Percentiles rank a stretch among this genome's conserved stretches.
phyloP scores from a whole-genome alignment of 2,888 invertebrate genomes.

The Trachelus troglodyta region DNA sequence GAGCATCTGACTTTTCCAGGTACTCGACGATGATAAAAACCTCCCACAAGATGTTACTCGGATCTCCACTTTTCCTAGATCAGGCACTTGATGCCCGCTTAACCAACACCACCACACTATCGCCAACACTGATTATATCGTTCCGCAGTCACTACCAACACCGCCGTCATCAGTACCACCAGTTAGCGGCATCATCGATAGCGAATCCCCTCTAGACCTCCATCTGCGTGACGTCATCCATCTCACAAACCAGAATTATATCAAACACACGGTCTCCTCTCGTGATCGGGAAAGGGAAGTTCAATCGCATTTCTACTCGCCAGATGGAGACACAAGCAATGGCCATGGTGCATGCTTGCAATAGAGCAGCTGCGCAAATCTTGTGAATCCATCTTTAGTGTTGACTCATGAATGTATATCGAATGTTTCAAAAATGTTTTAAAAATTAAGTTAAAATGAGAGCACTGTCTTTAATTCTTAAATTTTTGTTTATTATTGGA shows the following conservation, averaged over 20 bases:
- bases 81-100: background rate
- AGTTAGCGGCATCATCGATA: background rate
- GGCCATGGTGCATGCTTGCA: background rate
- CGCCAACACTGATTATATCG: background rate
- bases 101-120: background rate
- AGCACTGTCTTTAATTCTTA: background rate
- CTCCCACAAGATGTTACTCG: background rate
- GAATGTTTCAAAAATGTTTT: background rate
- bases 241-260: background rate
- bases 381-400: background rate
- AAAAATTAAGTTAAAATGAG: background rate
- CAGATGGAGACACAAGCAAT: background rate
- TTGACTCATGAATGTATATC: background rate
- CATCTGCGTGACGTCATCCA: background rate
- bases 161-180: background rate
- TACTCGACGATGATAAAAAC: background rate
- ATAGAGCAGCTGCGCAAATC: background rate
- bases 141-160: background rate
- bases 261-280: background rate
- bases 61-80: background rate
- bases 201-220: background rate
- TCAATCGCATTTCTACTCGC: background rate
- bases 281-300: background rate
- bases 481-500: background rate
- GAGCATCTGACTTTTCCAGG: background rate